Evolutionary conservation across 2,888 invertebrate genomes (phyloP).

Genomic region (Ferdinandea cuprea): DNA sequence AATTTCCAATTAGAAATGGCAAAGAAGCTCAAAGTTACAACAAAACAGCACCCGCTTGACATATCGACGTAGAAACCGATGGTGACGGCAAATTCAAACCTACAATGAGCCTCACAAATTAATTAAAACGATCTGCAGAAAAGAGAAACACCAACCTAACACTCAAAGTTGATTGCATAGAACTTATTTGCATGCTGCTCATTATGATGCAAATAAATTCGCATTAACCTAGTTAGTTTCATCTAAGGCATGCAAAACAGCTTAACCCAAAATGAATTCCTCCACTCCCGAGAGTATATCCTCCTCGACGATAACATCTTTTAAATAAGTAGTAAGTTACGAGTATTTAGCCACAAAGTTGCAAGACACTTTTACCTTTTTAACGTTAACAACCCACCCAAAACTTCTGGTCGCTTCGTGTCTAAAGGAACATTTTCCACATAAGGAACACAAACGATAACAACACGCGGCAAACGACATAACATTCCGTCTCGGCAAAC

Average conservation of each 20-base stretch:
- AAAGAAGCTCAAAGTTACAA: too few relatives aligned
- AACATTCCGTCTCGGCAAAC: conserved; percentile 35
- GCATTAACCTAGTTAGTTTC: too few relatives aligned
- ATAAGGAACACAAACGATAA: conserved; percentile 38
- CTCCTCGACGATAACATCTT: neutral
- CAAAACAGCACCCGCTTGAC: too few relatives aligned
- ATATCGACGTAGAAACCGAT: too few relatives aligned
- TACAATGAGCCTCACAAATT: too few relatives aligned
- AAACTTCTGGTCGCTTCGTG: neutral
- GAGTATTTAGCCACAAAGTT: neutral
- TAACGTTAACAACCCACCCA: neutral
- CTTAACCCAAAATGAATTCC: conserved; percentile 11
- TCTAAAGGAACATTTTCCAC: conserved; percentile 54
- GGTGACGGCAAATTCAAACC: too few relatives aligned
- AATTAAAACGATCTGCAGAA: too few relatives aligned
- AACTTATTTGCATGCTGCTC: neutral
- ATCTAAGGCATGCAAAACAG: neutral
- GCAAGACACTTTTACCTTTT: neutral
- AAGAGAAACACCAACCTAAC: too few relatives aligned
- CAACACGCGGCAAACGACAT: conserved; percentile 35
- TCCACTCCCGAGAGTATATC: neutral
- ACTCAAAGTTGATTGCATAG: neutral
- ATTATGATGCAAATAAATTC: neutral
- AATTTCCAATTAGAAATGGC: too few relatives aligned
- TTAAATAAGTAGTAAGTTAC: neutral